phyloP scores from a whole-genome alignment of 2,888 invertebrate species.

The Molanna angustata region DNA sequence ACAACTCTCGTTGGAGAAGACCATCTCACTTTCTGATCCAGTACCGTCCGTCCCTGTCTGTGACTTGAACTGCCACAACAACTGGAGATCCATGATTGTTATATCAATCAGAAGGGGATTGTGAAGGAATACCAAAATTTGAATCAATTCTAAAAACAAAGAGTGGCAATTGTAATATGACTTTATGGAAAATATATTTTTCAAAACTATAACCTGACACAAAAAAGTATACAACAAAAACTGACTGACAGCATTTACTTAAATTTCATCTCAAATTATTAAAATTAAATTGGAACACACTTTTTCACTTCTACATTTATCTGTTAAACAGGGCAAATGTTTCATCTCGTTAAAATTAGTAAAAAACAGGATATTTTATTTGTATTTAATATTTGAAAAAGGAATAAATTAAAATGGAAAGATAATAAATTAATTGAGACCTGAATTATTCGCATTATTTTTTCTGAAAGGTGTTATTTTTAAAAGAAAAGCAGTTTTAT shows the following conservation, averaged over 20 bases:
- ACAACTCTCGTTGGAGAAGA: constrained; percentile 43
- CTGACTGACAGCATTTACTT: neutral
- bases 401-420: too few species aligned
- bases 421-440: too few species aligned
- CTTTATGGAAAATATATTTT: constrained; percentile 3
- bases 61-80: constrained; percentile 68
- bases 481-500: too few species aligned
- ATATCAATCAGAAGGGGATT: constrained; percentile 75
- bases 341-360: too few species aligned
- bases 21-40: constrained; percentile 32
- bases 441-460: too few species aligned
- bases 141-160: constrained; percentile 67
- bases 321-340: too few species aligned
- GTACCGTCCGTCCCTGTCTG: constrained; percentile 34
- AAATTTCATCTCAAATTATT: neutral
- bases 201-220: constrained; percentile 23
- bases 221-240: neutral
- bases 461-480: too few species aligned
- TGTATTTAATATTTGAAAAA: too few species aligned
- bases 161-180: neutral
- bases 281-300: too few species aligned
- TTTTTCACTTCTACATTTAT: too few species aligned
- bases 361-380: too few species aligned
- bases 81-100: constrained; percentile 64
- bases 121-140: constrained; percentile 69